Base-by-base conservation (phyloP, 2,888 invertebrate genomes). In the Biston betularia region DNA sequence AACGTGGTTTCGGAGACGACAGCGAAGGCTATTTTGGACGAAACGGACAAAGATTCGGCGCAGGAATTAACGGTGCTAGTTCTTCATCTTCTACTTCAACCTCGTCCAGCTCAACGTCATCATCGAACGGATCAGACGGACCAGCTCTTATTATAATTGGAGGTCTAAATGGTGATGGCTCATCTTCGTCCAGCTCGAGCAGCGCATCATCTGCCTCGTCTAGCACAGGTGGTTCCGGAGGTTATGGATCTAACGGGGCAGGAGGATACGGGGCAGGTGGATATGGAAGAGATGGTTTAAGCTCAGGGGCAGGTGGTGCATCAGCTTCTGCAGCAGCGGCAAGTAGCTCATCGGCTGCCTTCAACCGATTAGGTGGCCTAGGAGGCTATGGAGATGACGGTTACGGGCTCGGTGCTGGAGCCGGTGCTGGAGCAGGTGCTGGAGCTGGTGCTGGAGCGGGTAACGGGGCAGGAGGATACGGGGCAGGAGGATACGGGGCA, bases 301-400 rank as follows among this genome's bases (percentile, higher is more conserved):
- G 35, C 35, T 35, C 35, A 35, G 35, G 35, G 7, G 35, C 35
- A 35, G 35, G 5, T 35, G 35, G 35, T 7, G 35, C 35, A 6
- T 35, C 35, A 35, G 7, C 35, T 6, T 35, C 35, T 7, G 35
- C 35, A 35, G 4, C 35, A 35, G 35, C n/a, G n/a, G n/a, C n/a
- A n/a, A n/a, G n/a, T n/a, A n/a, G n/a, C n/a, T n/a, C n/a, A n/a
- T n/a, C n/a, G n/a, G n/a, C n/a, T n/a, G n/a, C n/a, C n/a, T n/a
- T n/a, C n/a, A n/a, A n/a, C n/a, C n/a, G 42, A 11, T 42, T 0
- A 42, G 42, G 15, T 1, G 15, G 46, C 15, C 8, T 12, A 10
- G 44, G 66, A 65, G 10, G 56, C 14, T 2, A 11, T 50, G 34
- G 50, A 0, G 50, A 6, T 7, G 45, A 45, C n/a, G 55, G n/a